These are phyloP conservation scores for Sapajus apella DNA, from an alignment of 2,113 vertebrate species.

Conservation along the genomic window DNA sequence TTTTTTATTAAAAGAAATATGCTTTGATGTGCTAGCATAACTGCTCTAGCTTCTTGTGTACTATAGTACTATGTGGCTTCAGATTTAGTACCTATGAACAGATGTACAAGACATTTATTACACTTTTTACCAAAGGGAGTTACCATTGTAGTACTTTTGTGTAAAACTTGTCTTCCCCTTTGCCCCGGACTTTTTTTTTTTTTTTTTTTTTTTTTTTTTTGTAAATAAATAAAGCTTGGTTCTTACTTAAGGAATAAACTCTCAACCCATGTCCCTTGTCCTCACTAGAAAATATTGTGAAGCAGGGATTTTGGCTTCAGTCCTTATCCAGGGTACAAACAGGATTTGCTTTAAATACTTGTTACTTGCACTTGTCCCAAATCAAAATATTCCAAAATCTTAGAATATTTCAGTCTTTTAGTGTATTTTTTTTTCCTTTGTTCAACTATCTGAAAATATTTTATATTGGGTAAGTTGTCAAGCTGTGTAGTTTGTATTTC, in stretches of 20 bases:
- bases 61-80: conserved; percentile 86
- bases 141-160: conserved; percentile 88
- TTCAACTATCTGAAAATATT: conserved; percentile 78
- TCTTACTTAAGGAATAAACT: conserved; percentile 84
- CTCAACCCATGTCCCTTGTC: conserved; percentile 73
- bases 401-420: conserved; percentile 13
- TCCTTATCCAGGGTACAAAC: conserved; percentile 43
- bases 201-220: conserved; percentile 8
- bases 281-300: conserved; percentile 73
- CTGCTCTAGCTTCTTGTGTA: conserved; percentile 88
- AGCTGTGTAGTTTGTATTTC: conserved; percentile 61
- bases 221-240: conserved; percentile 87
- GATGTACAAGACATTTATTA: conserved; percentile 85
- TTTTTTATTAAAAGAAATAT: conserved; percentile 88
- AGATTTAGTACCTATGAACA: conserved; percentile 84
- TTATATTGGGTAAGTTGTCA: conserved; percentile 68
- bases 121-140: conserved; percentile 90
- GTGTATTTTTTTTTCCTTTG: conserved; percentile 44
- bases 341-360: conserved; percentile 43
- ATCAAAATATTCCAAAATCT: conserved; percentile 58
- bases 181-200: background rate
- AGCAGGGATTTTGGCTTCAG: conserved; percentile 53
- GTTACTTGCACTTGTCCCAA: conserved; percentile 23
- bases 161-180: conserved; percentile 83
- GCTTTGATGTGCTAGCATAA: conserved; percentile 89